These are phyloP conservation scores for Crossaster papposus DNA, from an alignment of 53 echinoderm and acorn worm genomes.

Conservation along the genomic window DNA sequence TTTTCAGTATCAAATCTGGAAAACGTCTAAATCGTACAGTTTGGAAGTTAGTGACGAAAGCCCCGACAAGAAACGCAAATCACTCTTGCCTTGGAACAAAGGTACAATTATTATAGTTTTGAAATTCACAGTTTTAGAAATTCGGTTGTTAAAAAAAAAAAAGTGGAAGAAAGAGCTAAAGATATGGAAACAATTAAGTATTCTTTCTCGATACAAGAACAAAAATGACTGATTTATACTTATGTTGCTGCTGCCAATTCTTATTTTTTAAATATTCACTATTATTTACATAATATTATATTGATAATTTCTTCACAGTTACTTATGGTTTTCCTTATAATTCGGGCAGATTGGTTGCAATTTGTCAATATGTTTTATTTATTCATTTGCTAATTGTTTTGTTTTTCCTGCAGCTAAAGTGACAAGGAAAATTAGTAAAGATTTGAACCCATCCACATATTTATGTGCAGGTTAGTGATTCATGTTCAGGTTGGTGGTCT, in stretches of 20 bases:
- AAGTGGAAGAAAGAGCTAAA: too few relatives aligned
- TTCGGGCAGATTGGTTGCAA: background rate
- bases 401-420: background rate
- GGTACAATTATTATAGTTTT: background rate
- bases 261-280: too few relatives aligned
- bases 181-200: too few relatives aligned
- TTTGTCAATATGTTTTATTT: background rate
- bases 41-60: conserved; percentile 14
- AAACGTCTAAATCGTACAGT: conserved; percentile 20
- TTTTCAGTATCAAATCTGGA: conserved; percentile 54
- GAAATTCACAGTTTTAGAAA: background rate
- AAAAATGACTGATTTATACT: too few relatives aligned
- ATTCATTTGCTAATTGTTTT: background rate
- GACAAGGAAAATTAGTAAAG: conserved; percentile 27
- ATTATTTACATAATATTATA: too few relatives aligned
- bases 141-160: too few relatives aligned
- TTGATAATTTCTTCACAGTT: too few relatives aligned
- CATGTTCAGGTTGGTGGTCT: too few relatives aligned
- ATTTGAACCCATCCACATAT: background rate
- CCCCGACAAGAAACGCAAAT: conserved; percentile 50
- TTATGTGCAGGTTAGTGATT: conserved; percentile 13
- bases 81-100: conserved; percentile 60
- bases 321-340: too few relatives aligned
- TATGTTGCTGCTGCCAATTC: too few relatives aligned
- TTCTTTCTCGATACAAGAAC: too few relatives aligned